Evolutionary conservation across 2,888 invertebrate genomes (phyloP), one percentile per base, ranked within the genome.

Genomic region (Thecocarcelia acutangulata): DNA sequence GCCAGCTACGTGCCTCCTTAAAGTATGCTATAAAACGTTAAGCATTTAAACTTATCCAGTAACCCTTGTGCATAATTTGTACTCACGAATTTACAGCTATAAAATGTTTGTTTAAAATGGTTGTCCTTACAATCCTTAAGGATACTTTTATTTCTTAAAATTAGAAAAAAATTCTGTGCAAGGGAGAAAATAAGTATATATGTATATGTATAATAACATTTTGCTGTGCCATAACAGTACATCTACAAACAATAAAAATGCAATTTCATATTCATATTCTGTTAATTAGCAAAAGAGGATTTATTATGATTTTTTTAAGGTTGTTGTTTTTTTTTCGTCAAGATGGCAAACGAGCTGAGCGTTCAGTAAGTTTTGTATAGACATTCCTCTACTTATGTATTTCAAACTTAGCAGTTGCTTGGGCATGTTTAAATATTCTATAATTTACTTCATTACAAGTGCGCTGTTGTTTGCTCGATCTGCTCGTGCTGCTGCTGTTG

Each of bases 251-350:
- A 73, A 73, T 68, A 28, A 68, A 73, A 66, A 68, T 66, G 48
- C 56, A 69, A 80, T 64, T 80, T 75, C 58, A 70, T 70, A 80
- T 80, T 80, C 75, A 80, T 80, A 68, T 75, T 56, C 52, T 79
- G 68, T 74, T 74, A 79, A 79, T 79, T 74, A 79, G 74, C 80
- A 80, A 69, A 52, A 52, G 64, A 69, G 75, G 8, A 74, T 54
- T 66, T 66, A 19, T 50, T 33, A 5, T 33, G 33, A 33, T 33
- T 44, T 48, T n/a, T 48, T 64, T 56, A 13, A 13, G 40, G 5
- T 12, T 9, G 17, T 63, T 17, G n/a, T 24, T 59, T 59, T 19
- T 44, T 44, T n/a, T 19, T 21, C 8, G 6, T 70, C 21, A 54
- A 63, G 63, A 69, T 77, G 68, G 46, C 68, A 54, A 52, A 15